These are phyloP conservation scores for Uromys caudimaculatus DNA, from an alignment of 2,797 vertebrate genomes.

Conservation along the genomic window DNA sequence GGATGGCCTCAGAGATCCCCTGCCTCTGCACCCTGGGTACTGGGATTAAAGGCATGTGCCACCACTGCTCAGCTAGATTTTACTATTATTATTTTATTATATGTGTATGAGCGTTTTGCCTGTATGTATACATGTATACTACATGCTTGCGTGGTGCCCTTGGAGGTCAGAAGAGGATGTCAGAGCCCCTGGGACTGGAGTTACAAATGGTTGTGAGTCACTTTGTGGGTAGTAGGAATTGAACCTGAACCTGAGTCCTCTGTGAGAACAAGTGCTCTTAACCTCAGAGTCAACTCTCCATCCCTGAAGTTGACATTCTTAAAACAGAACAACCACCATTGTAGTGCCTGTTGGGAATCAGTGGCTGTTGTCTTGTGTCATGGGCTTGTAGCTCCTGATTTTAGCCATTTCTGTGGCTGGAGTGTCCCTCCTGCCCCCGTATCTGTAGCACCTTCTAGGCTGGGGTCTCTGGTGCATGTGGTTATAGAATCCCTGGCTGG, in stretches of 20 bases:
- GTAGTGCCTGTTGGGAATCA: accelerated
- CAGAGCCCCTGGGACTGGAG: background rate
- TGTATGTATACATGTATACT: background rate
- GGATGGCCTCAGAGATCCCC: background rate
- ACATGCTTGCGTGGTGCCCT: background rate
- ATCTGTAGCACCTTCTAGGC: too few species aligned
- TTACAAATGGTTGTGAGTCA: background rate
- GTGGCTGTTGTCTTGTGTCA: background rate
- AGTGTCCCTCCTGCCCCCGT: too few species aligned
- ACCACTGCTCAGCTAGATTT: background rate
- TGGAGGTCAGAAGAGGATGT: background rate
- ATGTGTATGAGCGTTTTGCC: background rate
- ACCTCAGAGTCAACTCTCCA: background rate
- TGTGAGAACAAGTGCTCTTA: background rate
- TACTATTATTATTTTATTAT: background rate
- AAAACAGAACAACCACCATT: background rate
- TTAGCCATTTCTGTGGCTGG: background rate
- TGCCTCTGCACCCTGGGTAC: background rate
- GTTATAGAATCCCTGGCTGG: background rate
- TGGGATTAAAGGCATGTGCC: background rate
- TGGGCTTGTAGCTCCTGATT: background rate
- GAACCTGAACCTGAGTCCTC: background rate
- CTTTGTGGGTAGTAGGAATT: background rate
- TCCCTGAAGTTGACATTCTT: background rate
- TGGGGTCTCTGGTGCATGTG: background rate